Evolutionary conservation across 2,113 vertebrate species (phyloP), one percentile per base, ranked within the genome.

Genomic region (Trichomycterus rosablanca): DNA sequence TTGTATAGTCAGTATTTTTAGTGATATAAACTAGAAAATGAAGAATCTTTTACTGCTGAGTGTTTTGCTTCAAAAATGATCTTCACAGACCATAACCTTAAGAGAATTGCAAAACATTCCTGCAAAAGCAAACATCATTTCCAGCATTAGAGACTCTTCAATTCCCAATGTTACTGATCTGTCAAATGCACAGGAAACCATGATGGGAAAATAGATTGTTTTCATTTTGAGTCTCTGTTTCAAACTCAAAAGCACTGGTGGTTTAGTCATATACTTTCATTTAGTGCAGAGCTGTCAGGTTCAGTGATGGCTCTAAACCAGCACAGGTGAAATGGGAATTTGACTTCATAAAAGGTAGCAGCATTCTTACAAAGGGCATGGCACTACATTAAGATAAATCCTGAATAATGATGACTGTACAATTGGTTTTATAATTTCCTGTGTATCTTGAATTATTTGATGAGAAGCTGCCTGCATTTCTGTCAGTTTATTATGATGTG

Each of bases 201-300:
- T 59, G 43, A 48, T 46, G 30, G 57, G 48, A 34, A 35, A 46
- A 59, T 46, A 46, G 42, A 59, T 26, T 34, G 57, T 59, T 59
- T 59, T 19, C 14, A 35, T 51, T 32, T 11, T 16, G 20, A n/a
- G 16, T 34, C 39, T 19, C 42, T 59, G 9, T 37, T 59, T 48
- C 43, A 48, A 48, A 19, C 42, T 46, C 18, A 23, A 44, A 48
- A 14, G 2, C 7, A 15, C 3, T 24, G 15, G 28, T 3, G 7
- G 7, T 35, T 59, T 18, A 8, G 9, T 15, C 43, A 35, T 35
- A 16, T 8, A 18, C 5, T 48, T 48, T 59, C 3, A 48, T 59
- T 59, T 59, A 35, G 43, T 30, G 1, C 15, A 10, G 42, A 1
- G 16, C 22, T 46, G 42, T 32, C 28, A 46, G 43, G 28, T 59